Base-by-base conservation (phyloP, 2,113 vertebrate species). In the Setophaga petechia region DNA sequence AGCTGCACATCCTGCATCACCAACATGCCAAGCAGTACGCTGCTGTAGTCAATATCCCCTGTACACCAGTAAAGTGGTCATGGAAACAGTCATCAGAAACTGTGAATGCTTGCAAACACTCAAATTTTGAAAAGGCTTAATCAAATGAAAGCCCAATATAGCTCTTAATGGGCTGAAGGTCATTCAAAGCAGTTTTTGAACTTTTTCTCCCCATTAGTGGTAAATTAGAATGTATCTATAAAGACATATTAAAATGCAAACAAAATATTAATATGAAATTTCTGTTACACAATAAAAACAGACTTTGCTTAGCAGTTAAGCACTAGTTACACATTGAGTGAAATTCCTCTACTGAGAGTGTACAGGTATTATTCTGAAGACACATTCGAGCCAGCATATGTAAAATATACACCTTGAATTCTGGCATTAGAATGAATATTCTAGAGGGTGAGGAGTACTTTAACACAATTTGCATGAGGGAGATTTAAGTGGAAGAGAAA, bases 1-100 rank as follows among this genome's bases (percentile, higher is more conserved):
- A 99, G 98, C 97, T 99, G 99, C 87, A 99, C 99, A 59, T 99
- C 99, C 93, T 99, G 99, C 98, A 98, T 99, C 83, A 99, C 99
- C 68, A 99, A 96, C 98, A 99, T 99, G 52, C 99, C 99, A 18
- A 99, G 98, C 8, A 99, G 97, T 91, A 99, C 98, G 0, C 98
- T 98, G 72, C 99, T 99, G 96, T 99, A 99, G 90, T 99, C 99
- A 55, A 98, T 94, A 37, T 99, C 99, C 35, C 98, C 99, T 99
- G 97, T 43, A 57, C 55, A 72, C 22, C 31, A 51, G 88, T 44
- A 95, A 68, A 90, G 39, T 28, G 78, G 63, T 81, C 47, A 86
- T 22, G 39, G 86, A 92, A 94, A 94, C 31, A n/a, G 37, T 39
- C 22, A 86, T 84, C 75, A 97, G 77, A 61, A 87, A 61, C 35